These are phyloP conservation scores for Poeciliopsis turneri DNA, from an alignment of 2,797 vertebrate genomes.

Conservation along the genomic window DNA sequence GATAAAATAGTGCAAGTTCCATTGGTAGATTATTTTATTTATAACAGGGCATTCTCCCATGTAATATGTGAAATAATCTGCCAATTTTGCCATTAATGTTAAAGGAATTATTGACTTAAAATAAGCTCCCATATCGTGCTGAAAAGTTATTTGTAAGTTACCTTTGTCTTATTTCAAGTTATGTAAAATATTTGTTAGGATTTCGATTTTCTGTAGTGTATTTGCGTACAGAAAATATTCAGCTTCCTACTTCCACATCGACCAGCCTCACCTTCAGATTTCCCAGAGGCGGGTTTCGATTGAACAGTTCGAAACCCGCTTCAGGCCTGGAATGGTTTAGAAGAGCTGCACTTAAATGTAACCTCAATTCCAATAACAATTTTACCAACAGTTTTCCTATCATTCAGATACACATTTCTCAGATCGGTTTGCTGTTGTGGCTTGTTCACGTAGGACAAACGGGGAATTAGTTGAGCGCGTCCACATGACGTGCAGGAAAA, in stretches of 20 bases:
- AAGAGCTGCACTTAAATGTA: neutral
- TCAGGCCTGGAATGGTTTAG: too few species aligned
- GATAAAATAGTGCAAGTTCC: too few species aligned
- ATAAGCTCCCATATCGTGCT: too few species aligned
- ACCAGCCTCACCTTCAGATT: neutral
- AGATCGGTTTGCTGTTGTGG: neutral
- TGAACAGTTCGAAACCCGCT: neutral
- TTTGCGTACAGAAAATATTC: neutral
- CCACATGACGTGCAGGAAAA: neutral
- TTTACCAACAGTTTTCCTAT: neutral
- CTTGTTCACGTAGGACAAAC: neutral
- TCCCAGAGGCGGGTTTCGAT: neutral
- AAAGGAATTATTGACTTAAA: too few species aligned
- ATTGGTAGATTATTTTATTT: too few species aligned
- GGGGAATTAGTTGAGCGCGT: neutral
- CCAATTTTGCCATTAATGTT: too few species aligned
- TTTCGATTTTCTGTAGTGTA: too few species aligned
- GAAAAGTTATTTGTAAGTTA: too few species aligned
- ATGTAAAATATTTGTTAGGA: too few species aligned
- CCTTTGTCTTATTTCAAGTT: too few species aligned
- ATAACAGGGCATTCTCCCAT: too few species aligned
- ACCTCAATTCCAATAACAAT: neutral
- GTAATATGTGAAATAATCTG: too few species aligned
- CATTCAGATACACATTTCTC: neutral
- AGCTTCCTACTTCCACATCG: neutral